Conservation (phyloP, 2,113 vertebrate genomes). For the Mobula birostris region DNA sequence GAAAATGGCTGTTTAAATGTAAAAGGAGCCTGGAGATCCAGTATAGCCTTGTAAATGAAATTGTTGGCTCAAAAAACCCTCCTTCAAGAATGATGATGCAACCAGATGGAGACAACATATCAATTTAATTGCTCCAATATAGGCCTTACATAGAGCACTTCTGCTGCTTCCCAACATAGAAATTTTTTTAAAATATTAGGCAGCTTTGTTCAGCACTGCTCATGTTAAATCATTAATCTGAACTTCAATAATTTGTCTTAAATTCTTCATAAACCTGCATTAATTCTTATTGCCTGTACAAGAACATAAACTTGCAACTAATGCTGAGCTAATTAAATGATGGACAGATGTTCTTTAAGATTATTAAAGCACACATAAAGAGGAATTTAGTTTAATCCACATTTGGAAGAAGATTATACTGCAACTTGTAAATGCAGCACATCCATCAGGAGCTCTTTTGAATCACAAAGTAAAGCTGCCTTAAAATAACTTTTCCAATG, state of each 20-base stretch:
- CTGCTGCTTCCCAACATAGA: neutral
- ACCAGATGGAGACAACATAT: neutral
- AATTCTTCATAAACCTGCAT: neutral
- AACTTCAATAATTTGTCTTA: neutral
- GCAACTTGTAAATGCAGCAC: constrained; percentile 27
- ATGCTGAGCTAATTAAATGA: constrained; percentile 14
- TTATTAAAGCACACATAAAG: constrained; percentile 28
- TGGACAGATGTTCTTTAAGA: neutral
- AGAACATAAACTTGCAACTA: neutral
- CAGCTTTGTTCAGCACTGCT: neutral
- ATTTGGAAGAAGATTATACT: constrained; percentile 35
- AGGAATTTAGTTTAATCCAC: constrained; percentile 30
- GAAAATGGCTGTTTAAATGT: no score
- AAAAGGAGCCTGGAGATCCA: neutral
- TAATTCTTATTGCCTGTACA: neutral
- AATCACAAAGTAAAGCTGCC: neutral
- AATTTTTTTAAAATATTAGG: neutral
- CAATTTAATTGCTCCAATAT: neutral
- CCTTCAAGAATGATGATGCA: neutral
- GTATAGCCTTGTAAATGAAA: neutral
- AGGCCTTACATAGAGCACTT: neutral
- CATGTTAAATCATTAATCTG: constrained; percentile 9
- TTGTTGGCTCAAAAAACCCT: neutral
- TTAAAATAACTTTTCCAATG: constrained; percentile 8
- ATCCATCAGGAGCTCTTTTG: constrained; percentile 17